A percentile compares a stretch with the other conserved stretches of the same genome.
phyloP scores from a whole-genome alignment of 2,888 invertebrate genomes.

The Barypeithes pellucidus region DNA sequence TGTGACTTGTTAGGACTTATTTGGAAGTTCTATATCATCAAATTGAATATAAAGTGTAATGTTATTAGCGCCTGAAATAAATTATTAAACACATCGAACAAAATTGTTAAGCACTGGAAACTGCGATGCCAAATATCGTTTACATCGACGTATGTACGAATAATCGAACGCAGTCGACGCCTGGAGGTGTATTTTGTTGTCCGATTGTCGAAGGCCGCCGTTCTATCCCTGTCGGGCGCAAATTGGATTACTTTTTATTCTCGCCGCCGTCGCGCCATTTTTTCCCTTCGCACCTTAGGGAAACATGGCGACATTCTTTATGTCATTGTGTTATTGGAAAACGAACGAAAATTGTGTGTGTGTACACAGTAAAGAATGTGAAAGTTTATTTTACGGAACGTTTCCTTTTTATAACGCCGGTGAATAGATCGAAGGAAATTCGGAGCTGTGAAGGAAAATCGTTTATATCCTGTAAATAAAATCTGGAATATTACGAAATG shows the following conservation, averaged over 20 bases:
- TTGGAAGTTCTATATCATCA: too few species aligned
- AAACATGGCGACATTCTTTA: conserved; percentile 32
- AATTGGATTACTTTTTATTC: conserved; percentile 31
- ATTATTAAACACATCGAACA: too few species aligned
- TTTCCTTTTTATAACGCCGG: conserved; percentile 13
- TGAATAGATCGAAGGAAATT: conserved; percentile 4
- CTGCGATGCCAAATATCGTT: too few species aligned
- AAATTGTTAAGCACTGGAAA: too few species aligned
- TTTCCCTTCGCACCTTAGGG: conserved; percentile 30
- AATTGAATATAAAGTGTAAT: too few species aligned
- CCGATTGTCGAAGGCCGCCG: conserved; percentile 16
- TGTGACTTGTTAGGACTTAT: too few species aligned
- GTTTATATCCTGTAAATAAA: conserved; percentile 1
- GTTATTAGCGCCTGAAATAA: too few species aligned
- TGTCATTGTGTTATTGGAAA: conserved; percentile 34
- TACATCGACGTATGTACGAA: too few species aligned
- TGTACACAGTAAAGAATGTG: conserved; percentile 19
- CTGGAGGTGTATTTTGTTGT: conserved; percentile 23
- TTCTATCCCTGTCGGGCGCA: conserved; percentile 11
- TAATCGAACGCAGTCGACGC: background rate
- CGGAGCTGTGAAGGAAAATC: conserved; percentile 8
- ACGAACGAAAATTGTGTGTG: conserved; percentile 30
- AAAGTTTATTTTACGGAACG: conserved; percentile 34
- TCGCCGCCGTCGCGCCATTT: conserved; percentile 16
- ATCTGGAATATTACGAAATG: background rate